phyloP scores from a whole-genome alignment of 2,888 invertebrate species.

The Helleia helle region DNA sequence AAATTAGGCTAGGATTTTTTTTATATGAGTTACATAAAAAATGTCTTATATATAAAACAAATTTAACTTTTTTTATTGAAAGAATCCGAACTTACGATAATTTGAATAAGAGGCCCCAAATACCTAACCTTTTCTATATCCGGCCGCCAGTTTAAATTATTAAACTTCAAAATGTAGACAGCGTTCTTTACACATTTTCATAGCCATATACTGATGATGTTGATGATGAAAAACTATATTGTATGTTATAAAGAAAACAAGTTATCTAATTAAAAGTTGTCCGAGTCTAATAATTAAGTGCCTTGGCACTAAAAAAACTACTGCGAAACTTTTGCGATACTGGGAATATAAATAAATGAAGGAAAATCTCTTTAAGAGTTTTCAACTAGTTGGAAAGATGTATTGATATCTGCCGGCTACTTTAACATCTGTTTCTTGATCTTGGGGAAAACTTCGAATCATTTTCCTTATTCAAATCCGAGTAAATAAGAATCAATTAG shows the following conservation, averaged over 20 bases:
- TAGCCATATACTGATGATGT: too few species aligned
- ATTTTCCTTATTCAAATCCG: slow-evolving; percentile 4
- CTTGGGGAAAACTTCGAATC: not conserved
- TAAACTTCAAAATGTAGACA: too few species aligned
- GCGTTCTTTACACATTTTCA: too few species aligned
- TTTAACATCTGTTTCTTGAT: slow-evolving; percentile 6
- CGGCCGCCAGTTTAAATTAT: too few species aligned
- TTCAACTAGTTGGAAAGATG: slow-evolving; percentile 5
- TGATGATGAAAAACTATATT: too few species aligned
- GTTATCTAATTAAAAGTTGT: slow-evolving; percentile 5
- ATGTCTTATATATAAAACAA: too few species aligned
- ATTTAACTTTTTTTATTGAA: too few species aligned
- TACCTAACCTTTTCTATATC: too few species aligned
- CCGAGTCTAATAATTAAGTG: not conserved
- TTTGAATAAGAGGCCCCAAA: too few species aligned
- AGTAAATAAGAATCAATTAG: slow-evolving; percentile 11
- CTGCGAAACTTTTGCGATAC: not conserved
- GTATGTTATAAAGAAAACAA: not conserved
- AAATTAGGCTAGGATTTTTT: too few species aligned
- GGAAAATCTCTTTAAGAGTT: slow-evolving; percentile 9
- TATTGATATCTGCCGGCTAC: slow-evolving; percentile 7
- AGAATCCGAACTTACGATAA: too few species aligned
- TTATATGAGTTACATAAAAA: too few species aligned
- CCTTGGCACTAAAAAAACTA: slow-evolving; percentile 3
- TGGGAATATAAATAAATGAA: slow-evolving; percentile 5